Evolutionary conservation across 2,797 vertebrate species (phyloP), one percentile per base, ranked within the genome.

Genomic region (Gallinago stenura): DNA sequence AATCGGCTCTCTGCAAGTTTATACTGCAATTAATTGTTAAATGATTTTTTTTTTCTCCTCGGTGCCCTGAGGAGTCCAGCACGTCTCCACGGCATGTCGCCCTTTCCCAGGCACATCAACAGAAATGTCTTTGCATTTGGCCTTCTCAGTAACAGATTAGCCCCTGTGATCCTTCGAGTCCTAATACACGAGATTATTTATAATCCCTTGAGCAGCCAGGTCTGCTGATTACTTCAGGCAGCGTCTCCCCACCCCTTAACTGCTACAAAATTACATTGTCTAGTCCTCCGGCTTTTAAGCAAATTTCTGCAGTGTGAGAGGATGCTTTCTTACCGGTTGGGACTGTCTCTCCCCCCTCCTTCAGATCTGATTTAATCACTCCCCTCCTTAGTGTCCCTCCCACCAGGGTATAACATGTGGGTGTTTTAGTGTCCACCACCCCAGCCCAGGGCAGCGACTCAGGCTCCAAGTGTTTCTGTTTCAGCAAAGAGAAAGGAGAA

Each of bases 121-220:
- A 95, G 90, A 87, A 93, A 91, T 41, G 72, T 80, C 82, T 95
- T 82, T 87, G 91, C 75, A 2, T 78, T 91, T 86, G 91, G 96
- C 85, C 88, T 83, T 93, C 93, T 96, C 88, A 39, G 65, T 94
- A 87, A 46, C 94, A 93, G 90, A 91, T 94, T 81, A 97, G 77
- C 58, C 54, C 15, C 4, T 22, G 83, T 81, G 86, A 96, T 96
- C 92, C 93, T 79, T 83, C 61, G 39, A 79, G 62, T 71, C 90
- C 57, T 89, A 94, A 93, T 92, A 69, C 62, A 35, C 0, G n/a
- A 81, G 92, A 93, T 96, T 96, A 95, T 69, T 79, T 66, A 12
- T 70, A 97, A 94, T 93, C 83, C 80, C 70, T 35, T 0, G 12
- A 83, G 91, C 73, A 69, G 50, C 68, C 79, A 39, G 69, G 33